Evolutionary conservation across 1,140 invertebrate genomes (phyloP), one percentile per base, ranked within the genome.

Genomic region (Gerris buenoi): DNA sequence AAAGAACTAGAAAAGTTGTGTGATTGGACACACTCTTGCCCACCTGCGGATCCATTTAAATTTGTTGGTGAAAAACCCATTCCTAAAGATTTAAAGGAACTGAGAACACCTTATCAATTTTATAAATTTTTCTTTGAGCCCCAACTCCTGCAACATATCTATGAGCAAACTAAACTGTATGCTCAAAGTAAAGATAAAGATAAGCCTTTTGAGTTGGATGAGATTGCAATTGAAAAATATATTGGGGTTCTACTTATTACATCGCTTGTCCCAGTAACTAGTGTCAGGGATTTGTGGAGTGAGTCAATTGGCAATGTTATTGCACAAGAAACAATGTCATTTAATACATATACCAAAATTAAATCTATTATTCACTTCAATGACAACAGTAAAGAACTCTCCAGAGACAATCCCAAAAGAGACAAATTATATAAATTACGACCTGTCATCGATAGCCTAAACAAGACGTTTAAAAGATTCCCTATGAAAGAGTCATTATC

Each of bases 41-140:
- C 5, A 10, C 68, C 81, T 23, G 78, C 75, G 13, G 64, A 80
- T 3, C 58, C 79, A 18, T 74, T 70, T 63, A 73, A 73, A 0
- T 71, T 80, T 2, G 70, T 10, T 10, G 33, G 33, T 10, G 33
- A 46, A 5, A 5, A 46, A 10, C 5, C 5, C 33, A 46, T 46
- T 5, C 33, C 33, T 46, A 5, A 46, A 46, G 33, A 46, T 5
- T 18, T 46, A 46, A 18, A 10, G 18, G 33, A 46, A 46, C 33
- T 46, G 33, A 46, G 18, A 46, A 46, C 33, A 61, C 59, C 59
- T 10, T 61, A 22, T 1, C 14, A 23, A 56, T 29, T 29, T 14
- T 29, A 46, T 65, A 65, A 58, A 57, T 27, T 1, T 25, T n/a
- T 14, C n/a, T 57, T 57, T 18, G 5, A 25, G 18, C 58, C 46